Evolutionary conservation across 2,113 vertebrate species (phyloP).

Genomic region (Microcebus jonahi): DNA sequence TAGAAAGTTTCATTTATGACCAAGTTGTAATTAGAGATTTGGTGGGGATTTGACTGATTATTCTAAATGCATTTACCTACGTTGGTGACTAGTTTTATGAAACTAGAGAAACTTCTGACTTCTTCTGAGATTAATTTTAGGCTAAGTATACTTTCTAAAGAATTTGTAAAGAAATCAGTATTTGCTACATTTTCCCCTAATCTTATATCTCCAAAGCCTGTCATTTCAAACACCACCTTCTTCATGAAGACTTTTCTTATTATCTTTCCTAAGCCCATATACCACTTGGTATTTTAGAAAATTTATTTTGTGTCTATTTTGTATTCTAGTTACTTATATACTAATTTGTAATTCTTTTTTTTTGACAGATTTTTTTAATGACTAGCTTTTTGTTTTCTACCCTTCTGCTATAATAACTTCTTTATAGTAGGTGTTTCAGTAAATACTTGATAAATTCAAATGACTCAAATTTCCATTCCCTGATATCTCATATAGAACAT

Average conservation of each 20-base stretch:
- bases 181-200: background rate
- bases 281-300: background rate
- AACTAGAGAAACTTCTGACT: background rate
- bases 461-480: background rate
- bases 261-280: background rate
- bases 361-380: background rate
- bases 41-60: background rate
- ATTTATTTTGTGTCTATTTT: background rate
- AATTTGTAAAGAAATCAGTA: background rate
- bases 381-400: background rate
- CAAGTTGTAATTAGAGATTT: background rate
- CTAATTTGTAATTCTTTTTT: background rate
- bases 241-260: background rate
- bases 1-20: background rate
- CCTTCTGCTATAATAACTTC: background rate
- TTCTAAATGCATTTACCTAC: background rate
- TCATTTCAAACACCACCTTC: background rate
- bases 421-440: slow-evolving; percentile 18
- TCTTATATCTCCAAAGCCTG: background rate
- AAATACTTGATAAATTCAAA: slow-evolving; percentile 22
- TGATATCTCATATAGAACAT: background rate
- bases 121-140: slow-evolving; percentile 37
- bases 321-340: background rate
- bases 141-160: slow-evolving; percentile 2
- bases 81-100: slow-evolving; percentile 14